Conservation (phyloP, 2,797 vertebrate genomes). For the Rhinogobio ventralis region DNA sequence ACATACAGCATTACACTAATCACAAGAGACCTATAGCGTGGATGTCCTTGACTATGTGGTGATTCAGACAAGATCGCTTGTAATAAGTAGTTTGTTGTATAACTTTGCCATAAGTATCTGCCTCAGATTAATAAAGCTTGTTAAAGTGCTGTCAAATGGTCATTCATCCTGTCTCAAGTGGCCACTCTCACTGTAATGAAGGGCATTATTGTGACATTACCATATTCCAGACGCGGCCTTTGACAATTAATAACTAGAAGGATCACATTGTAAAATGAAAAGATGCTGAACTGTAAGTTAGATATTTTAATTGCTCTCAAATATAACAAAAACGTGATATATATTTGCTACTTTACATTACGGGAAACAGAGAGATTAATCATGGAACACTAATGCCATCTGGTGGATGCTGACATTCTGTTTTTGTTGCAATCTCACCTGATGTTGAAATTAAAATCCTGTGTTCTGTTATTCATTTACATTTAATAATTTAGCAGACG, state of each 20-base stretch:
- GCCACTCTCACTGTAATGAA: background rate
- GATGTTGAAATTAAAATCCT: background rate
- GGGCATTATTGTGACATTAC: background rate
- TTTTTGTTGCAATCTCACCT: background rate
- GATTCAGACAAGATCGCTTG: background rate
- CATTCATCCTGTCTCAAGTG: background rate
- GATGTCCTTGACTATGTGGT: background rate
- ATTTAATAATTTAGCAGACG: too few species aligned
- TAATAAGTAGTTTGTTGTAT: background rate
- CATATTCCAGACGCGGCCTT: background rate
- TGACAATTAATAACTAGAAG: background rate
- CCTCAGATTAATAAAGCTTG: slow-evolving; percentile 11
- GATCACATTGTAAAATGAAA: background rate
- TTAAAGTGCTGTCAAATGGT: slow-evolving; percentile 16
- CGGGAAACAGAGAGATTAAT: background rate
- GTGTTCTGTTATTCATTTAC: background rate
- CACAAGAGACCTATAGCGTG: too few species aligned
- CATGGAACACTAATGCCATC: slow-evolving; percentile 70
- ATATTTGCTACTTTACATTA: background rate
- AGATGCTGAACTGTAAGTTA: background rate
- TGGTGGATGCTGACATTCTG: slow-evolving; percentile 53
- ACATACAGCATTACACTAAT: background rate
- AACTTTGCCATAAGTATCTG: background rate
- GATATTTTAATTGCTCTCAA: background rate
- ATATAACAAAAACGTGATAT: background rate